Base-by-base conservation (phyloP, 2,797 vertebrate genomes). In the Argyrosomus regius region DNA sequence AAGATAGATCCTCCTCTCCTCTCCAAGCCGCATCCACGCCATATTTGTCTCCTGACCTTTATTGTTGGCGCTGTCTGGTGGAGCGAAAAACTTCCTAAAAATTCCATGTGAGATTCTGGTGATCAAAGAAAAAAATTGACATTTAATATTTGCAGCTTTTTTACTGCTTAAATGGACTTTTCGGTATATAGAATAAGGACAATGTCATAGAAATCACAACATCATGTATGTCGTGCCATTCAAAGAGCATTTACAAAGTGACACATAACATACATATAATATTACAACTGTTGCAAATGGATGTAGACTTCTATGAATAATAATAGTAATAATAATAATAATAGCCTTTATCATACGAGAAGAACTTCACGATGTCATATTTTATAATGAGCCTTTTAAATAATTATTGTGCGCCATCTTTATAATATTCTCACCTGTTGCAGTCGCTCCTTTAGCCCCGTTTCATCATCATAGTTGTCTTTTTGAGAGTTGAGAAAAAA, bases 31-130 rank as follows among this genome's bases (percentile, higher is more conserved):
- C 78, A 78, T 89, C 62, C 71, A 39, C 43, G 49, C 52, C 71
- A 72, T 69, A 60, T 84, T 81, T 78, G 58, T 31, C 16, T 4
- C 13, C 35, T 70, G 35, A 43, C 78, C 77, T 46, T 54, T 58
- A 78, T 71, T 85, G 85, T 89, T 89, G 54, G 60, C 22, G 75
- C 62, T 28, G 61, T 66, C 60, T 77, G 68, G 20, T 70, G 81
- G 28, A 63, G 64, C 45, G 17, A 82, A 81, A 86, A 75, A 50
- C 6, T 75, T 46, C 26, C 72, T 9, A 0, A 24, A 53, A 8
- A 17, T 28, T 43, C 17, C 20, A 13, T 20, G 1, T 24, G 5
- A 6, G 6, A 6, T 43, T 17, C 13, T 31, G 11, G 35, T 45
- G 17, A 22, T 41, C 17, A 18, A 48, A 35, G 6, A 53, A 18